Evolutionary conservation across 2,113 vertebrate species (phyloP).

Genomic region (Nicator chloris): DNA sequence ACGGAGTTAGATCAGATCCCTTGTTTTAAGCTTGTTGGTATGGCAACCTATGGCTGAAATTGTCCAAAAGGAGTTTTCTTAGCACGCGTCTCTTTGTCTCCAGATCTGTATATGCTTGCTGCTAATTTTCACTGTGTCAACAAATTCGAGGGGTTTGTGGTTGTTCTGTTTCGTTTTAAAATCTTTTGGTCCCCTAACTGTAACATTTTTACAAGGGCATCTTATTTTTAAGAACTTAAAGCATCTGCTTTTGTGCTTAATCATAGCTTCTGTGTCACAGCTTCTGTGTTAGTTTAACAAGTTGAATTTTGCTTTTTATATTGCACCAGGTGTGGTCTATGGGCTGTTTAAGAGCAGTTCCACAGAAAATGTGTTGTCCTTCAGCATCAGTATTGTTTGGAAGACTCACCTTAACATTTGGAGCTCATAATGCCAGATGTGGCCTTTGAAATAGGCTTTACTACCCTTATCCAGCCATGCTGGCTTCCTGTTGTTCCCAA

Average conservation of each 20-base stretch:
- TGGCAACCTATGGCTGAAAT: slow-evolving; percentile 21
- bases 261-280: background rate
- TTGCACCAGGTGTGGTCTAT: background rate
- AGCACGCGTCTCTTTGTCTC: background rate
- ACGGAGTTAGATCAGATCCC: background rate
- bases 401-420: background rate
- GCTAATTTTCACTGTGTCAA: background rate
- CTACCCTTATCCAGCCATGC: background rate
- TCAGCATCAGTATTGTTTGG: background rate
- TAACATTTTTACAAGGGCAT: background rate
- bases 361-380: background rate
- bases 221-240: background rate
- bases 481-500: background rate
- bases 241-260: background rate
- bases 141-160: background rate
- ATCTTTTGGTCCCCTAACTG: background rate
- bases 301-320: background rate
- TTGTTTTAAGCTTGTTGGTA: slow-evolving; percentile 1
- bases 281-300: background rate
- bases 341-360: background rate
- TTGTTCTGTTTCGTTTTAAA: background rate
- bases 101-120: background rate
- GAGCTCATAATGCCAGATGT: background rate
- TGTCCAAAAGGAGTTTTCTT: slow-evolving; percentile 14
- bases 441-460: background rate